Percentiles rank a stretch among this genome's conserved stretches.
These are phyloP conservation scores for Erythrolamprus reginae DNA, from an alignment of 2,113 vertebrate species.

Conservation along the genomic window DNA sequence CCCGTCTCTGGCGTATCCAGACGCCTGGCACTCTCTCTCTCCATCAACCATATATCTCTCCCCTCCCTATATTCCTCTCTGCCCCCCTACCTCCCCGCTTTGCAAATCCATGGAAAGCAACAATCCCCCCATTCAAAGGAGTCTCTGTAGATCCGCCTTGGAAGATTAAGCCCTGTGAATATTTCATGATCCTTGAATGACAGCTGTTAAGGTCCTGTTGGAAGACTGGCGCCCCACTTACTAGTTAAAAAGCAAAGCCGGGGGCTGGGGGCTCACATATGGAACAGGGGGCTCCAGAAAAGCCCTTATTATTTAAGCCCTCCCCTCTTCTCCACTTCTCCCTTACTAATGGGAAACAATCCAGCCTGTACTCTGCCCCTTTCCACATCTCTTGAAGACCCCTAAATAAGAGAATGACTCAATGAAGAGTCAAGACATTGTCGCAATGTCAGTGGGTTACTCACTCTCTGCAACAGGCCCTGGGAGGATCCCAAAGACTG, in stretches of 20 bases:
- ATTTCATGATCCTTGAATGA: constrained; percentile 76
- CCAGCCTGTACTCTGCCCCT: constrained; percentile 20
- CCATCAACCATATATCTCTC: constrained; percentile 26
- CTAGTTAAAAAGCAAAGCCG: constrained; percentile 49
- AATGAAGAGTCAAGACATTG: constrained; percentile 59
- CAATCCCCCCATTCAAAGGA: constrained; percentile 53
- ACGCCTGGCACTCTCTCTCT: constrained; percentile 12
- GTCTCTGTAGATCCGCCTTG: constrained; percentile 62
- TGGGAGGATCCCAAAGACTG: background rate
- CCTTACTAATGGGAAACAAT: constrained; percentile 47
- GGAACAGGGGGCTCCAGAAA: constrained; percentile 41
- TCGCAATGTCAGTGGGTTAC: constrained; percentile 24
- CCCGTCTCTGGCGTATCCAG: background rate
- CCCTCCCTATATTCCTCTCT: constrained; percentile 23
- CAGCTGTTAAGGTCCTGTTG: constrained; percentile 70
- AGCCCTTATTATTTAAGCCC: constrained; percentile 55
- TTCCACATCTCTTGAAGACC: constrained; percentile 23
- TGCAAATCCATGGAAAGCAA: constrained; percentile 51
- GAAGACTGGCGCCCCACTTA: constrained; percentile 73
- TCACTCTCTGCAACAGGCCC: background rate
- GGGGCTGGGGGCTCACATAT: background rate
- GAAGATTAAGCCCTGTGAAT: constrained; percentile 72
- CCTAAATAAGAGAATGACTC: constrained; percentile 48
- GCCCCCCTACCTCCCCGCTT: constrained; percentile 40
- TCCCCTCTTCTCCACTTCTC: constrained; percentile 6